Percentiles rank a stretch among this genome's conserved stretches.
These are phyloP conservation scores for Isaurus tuberculatus DNA, from an alignment of 92 coral and sea anemone species.

Conservation along the genomic window DNA sequence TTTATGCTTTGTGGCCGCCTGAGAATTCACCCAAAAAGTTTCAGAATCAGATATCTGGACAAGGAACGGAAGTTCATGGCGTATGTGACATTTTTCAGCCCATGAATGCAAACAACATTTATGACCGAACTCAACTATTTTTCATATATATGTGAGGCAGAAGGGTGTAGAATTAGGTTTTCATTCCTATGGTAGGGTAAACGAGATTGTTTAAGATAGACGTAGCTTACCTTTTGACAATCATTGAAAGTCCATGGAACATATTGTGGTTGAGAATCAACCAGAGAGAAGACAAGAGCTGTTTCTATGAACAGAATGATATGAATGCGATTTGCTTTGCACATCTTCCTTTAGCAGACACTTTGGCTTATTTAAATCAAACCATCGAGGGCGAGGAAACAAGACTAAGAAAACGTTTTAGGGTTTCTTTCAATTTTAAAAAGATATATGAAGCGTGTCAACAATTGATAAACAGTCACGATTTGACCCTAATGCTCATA, in stretches of 20 bases:
- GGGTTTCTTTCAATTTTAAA: too few species aligned
- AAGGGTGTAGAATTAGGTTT: too few species aligned
- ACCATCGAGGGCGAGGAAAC: too few species aligned
- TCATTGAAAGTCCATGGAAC: conserved; percentile 59
- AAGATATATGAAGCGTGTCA: too few species aligned
- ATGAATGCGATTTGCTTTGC: not conserved
- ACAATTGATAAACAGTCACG: too few species aligned
- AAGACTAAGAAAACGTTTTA: too few species aligned
- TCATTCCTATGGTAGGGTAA: not conserved
- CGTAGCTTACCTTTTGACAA: conserved; percentile 54
- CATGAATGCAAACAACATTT: not conserved
- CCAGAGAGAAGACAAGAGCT: not conserved
- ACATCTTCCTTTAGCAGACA: not conserved
- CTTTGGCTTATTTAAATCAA: not conserved
- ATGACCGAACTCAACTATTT: not conserved
- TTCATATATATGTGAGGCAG: not conserved
- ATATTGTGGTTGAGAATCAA: not conserved
- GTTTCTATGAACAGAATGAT: not conserved
- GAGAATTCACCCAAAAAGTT: too few species aligned
- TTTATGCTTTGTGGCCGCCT: too few species aligned
- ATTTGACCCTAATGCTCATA: too few species aligned
- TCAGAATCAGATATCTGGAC: too few species aligned
- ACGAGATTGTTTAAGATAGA: not conserved
- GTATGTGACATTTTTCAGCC: too few species aligned
- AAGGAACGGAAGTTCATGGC: not conserved